phyloP scores from a whole-genome alignment of 2,797 vertebrate genomes.

The Myripristis jacobus region DNA sequence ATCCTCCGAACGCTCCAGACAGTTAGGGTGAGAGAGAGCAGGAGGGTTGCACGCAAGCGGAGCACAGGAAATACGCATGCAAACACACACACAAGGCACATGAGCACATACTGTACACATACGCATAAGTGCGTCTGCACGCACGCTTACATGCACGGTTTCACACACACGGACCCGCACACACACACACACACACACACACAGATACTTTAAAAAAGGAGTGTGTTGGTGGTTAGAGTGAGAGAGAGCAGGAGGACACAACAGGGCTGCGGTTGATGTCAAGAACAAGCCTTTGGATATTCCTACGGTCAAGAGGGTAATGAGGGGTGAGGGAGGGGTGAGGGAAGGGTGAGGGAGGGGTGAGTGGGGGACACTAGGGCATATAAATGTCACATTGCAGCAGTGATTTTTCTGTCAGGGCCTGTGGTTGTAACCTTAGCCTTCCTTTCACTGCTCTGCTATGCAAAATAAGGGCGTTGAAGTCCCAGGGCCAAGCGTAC shows the following conservation, averaged over 20 bases:
- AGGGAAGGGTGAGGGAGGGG: slow-evolving; percentile 44
- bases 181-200: slow-evolving; percentile 32
- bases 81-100: slow-evolving; percentile 16
- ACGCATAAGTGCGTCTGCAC: slow-evolving; percentile 8
- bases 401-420: slow-evolving; percentile 70
- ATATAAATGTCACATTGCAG: slow-evolving; percentile 75
- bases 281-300: slow-evolving; percentile 51
- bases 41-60: slow-evolving; percentile 21
- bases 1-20: slow-evolving; percentile 65
- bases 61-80: slow-evolving; percentile 23
- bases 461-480: slow-evolving; percentile 66
- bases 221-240: slow-evolving; percentile 33
- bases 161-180: slow-evolving; percentile 18
- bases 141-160: neutral
- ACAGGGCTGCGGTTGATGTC: slow-evolving; percentile 42
- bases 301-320: slow-evolving; percentile 65
- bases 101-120: neutral
- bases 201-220: slow-evolving; percentile 10
- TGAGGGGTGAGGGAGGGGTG: slow-evolving; percentile 60
- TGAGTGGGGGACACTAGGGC: slow-evolving; percentile 60
- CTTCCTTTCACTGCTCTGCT: slow-evolving; percentile 69
- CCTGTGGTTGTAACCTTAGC: slow-evolving; percentile 77
- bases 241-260: slow-evolving; percentile 35
- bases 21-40: slow-evolving; percentile 65
- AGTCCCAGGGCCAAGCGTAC: slow-evolving; percentile 48